phyloP scores from a whole-genome alignment of 1,140 invertebrate species.

The Apis laboriosa region DNA sequence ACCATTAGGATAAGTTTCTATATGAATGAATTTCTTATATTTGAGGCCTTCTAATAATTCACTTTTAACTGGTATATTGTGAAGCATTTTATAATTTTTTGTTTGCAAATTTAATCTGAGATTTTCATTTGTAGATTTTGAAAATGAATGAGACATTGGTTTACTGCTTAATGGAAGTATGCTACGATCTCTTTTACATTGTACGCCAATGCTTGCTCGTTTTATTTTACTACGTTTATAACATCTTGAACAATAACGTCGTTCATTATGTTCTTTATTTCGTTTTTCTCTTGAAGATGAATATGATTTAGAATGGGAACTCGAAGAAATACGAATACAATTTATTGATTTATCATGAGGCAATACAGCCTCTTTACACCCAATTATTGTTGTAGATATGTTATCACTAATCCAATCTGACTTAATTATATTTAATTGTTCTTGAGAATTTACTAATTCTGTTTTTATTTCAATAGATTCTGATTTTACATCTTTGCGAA shows the following conservation, averaged over 20 bases:
- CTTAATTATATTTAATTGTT: constrained; percentile 41
- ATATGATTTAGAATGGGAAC: constrained; percentile 57
- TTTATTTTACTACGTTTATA: constrained; percentile 84
- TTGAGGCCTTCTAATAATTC: constrained; percentile 83
- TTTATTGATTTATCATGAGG: constrained; percentile 48
- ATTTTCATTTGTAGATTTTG: constrained; percentile 70
- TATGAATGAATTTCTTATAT: constrained; percentile 89
- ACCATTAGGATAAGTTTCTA: constrained; percentile 98
- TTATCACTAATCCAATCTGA: constrained; percentile 29
- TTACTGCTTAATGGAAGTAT: constrained; percentile 70
- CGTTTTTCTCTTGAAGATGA: constrained; percentile 73
- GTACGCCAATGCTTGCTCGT: constrained; percentile 83
- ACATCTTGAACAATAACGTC: constrained; percentile 83
- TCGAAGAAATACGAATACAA: constrained; percentile 50
- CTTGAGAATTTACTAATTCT: constrained; percentile 32
- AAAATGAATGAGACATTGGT: constrained; percentile 57
- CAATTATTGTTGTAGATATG: background rate
- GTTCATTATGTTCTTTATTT: constrained; percentile 74
- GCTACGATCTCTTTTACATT: constrained; percentile 81
- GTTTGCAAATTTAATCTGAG: constrained; percentile 76
- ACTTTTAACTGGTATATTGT: constrained; percentile 73
- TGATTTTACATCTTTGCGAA: constrained; percentile 25
- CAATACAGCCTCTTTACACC: background rate
- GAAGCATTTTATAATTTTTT: constrained; percentile 77
- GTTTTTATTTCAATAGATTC: constrained; percentile 50